These are phyloP conservation scores for Melanotaenia duboulayi DNA, from an alignment of 2,113 vertebrate species.

Conservation along the genomic window DNA sequence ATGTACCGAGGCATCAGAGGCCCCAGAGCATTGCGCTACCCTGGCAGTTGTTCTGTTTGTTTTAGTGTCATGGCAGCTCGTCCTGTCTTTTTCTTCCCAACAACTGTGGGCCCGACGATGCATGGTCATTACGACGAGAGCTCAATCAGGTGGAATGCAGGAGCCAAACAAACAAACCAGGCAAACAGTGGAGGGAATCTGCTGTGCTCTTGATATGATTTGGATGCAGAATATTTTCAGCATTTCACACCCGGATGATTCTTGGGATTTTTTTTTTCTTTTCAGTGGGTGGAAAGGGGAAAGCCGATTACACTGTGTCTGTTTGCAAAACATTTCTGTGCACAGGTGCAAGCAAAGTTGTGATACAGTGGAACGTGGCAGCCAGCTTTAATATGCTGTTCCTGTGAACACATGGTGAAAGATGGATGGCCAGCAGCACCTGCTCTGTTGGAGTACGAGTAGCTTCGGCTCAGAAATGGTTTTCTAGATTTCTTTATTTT, in stretches of 20 bases:
- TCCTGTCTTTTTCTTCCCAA: slow-evolving; percentile 30
- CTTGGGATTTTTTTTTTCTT: slow-evolving; percentile 43
- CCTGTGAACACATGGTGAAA: not conserved
- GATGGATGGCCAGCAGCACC: slow-evolving; percentile 27
- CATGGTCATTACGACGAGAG: slow-evolving; percentile 55
- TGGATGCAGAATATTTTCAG: slow-evolving; percentile 58
- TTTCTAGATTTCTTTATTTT: too few relatives aligned
- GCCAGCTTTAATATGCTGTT: not conserved
- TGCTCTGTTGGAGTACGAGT: slow-evolving; percentile 13
- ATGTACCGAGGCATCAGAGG: slow-evolving; percentile 23
- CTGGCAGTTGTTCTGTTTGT: too few relatives aligned
- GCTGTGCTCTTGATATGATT: slow-evolving; percentile 58
- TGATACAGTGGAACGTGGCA: slow-evolving; percentile 9
- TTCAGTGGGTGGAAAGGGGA: slow-evolving; percentile 41
- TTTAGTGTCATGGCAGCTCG: slow-evolving; percentile 49
- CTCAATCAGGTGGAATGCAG: slow-evolving; percentile 51
- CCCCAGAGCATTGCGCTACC: slow-evolving; percentile 31
- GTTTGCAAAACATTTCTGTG: slow-evolving; percentile 42
- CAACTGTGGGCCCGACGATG: too few relatives aligned
- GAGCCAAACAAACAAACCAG: slow-evolving; percentile 58
- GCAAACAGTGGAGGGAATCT: slow-evolving; percentile 40
- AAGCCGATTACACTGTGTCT: slow-evolving; percentile 65
- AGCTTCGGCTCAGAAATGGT: too few relatives aligned
- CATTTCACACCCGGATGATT: slow-evolving; percentile 73
- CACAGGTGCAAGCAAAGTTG: slow-evolving; percentile 15